Percentiles rank a stretch among this genome's conserved stretches.
These are phyloP conservation scores for Parazoanthus atlanticus DNA, from an alignment of 92 coral and sea anemone genomes.

Conservation along the genomic window DNA sequence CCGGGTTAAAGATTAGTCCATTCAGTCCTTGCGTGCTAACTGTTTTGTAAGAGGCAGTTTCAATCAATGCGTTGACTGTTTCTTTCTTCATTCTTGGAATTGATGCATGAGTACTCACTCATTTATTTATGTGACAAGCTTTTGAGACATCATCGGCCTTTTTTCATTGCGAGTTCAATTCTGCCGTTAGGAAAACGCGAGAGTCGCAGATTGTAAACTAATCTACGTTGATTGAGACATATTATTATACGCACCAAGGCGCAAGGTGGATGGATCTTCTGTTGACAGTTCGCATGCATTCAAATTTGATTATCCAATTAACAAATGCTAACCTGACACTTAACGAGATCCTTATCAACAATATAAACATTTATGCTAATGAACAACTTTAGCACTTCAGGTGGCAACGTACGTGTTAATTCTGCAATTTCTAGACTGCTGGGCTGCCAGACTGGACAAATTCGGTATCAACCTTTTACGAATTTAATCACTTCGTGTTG, in stretches of 20 bases:
- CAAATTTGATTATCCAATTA: slow-evolving; percentile 39
- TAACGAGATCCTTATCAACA: slow-evolving; percentile 47
- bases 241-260: background rate
- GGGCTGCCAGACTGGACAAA: slow-evolving; percentile 1
- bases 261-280: background rate
- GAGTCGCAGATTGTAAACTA: slow-evolving; percentile 1
- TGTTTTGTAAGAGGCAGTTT: background rate
- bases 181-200: background rate
- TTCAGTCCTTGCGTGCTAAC: background rate
- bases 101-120: background rate
- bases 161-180: background rate
- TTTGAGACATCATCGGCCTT: background rate
- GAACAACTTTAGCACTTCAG: slow-evolving; percentile 33
- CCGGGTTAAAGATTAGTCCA: background rate
- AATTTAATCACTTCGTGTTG: background rate
- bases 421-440: slow-evolving; percentile 29
- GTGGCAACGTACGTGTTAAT: slow-evolving; percentile 43
- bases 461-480: background rate
- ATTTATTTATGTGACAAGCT: background rate
- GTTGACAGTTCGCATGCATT: slow-evolving; percentile 39
- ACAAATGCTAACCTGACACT: slow-evolving; percentile 41
- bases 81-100: background rate
- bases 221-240: slow-evolving; percentile 21
- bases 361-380: slow-evolving; percentile 40
- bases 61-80: background rate